Evolutionary conservation across 2,113 vertebrate genomes (phyloP).

Genomic region (Theristicus caerulescens): DNA sequence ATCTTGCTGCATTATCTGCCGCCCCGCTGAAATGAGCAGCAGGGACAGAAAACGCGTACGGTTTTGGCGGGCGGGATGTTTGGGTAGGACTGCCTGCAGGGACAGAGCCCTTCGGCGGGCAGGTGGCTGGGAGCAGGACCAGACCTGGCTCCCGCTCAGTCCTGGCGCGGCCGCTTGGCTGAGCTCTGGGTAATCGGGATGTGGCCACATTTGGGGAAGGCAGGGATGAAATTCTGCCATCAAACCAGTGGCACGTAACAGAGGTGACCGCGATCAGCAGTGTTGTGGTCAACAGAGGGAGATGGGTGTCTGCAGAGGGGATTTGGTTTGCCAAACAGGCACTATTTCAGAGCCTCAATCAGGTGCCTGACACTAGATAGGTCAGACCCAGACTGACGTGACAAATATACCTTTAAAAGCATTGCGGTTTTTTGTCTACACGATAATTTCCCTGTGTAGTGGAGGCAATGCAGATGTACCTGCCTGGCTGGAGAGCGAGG

Average conservation of each 20-base stretch:
- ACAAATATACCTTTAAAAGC: background rate
- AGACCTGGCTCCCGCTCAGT: background rate
- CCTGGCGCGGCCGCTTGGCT: background rate
- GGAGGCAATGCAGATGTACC: background rate
- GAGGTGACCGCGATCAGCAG: fast-evolving
- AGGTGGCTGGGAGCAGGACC: background rate
- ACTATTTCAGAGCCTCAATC: background rate
- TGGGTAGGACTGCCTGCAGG: background rate
- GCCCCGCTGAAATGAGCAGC: background rate
- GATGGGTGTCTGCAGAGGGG: background rate
- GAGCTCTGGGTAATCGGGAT: background rate
- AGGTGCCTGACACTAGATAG: background rate
- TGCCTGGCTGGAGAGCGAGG: background rate
- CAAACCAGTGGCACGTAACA: fast-evolving
- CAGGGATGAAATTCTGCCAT: background rate
- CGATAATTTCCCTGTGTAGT: background rate
- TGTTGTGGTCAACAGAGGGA: background rate
- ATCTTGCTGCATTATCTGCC: background rate
- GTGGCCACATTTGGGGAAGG: background rate
- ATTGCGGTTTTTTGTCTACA: background rate
- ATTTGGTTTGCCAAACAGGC: background rate
- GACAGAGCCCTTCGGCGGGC: background rate
- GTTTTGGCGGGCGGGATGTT: background rate
- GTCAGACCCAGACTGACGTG: background rate
- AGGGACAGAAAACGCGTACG: fast-evolving